Conservation (phyloP, 2,888 invertebrate genomes). For the Watsonalla binaria region DNA sequence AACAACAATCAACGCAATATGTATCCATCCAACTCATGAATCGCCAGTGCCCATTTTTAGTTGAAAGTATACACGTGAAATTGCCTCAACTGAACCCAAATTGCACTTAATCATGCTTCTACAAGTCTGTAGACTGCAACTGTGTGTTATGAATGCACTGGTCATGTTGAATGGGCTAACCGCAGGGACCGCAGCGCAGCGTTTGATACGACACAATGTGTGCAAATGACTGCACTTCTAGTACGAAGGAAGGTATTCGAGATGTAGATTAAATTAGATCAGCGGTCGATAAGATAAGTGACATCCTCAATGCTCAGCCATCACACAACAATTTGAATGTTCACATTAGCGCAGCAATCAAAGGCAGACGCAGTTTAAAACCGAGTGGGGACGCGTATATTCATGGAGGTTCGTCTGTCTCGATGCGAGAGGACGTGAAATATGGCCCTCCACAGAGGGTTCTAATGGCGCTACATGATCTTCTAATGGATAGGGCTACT, state of each 20-base stretch:
- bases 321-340: conserved; percentile 29
- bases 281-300: conserved; percentile 1
- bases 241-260: background rate
- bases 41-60: background rate
- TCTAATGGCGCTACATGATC: conserved; percentile 50
- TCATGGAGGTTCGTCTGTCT: conserved; percentile 37
- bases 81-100: conserved; percentile 24
- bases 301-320: conserved; percentile 15
- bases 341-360: conserved; percentile 37
- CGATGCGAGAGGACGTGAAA: conserved; percentile 45
- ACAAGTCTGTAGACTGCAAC: conserved; percentile 36
- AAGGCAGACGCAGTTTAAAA: conserved; percentile 37
- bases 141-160: conserved; percentile 43
- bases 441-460: conserved; percentile 48
- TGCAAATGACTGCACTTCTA: conserved; percentile 5
- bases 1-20: too few relatives aligned
- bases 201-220: conserved; percentile 16
- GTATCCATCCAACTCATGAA: background rate
- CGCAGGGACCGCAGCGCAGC: conserved; percentile 44
- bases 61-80: background rate
- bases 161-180: conserved; percentile 45
- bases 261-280: background rate
- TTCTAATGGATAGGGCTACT: conserved; percentile 32
- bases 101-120: conserved; percentile 37
- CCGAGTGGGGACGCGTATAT: conserved; percentile 31